These are phyloP conservation scores for Shargacucullia verbasci DNA, from an alignment of 2,888 invertebrate species.

Conservation along the genomic window DNA sequence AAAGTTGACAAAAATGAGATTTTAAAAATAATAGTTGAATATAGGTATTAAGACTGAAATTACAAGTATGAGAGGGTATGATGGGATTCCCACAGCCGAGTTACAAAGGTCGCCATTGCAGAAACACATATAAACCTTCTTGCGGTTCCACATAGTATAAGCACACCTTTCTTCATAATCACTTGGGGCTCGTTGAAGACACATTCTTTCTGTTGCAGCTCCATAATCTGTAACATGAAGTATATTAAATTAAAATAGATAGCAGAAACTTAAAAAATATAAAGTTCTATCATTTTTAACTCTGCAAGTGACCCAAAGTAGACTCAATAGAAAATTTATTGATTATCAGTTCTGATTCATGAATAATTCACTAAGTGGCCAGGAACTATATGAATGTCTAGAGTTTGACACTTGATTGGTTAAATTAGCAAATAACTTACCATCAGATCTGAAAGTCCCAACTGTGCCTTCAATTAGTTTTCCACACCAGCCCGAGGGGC, in stretches of 20 bases:
- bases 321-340: no score
- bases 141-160: constrained; percentile 94
- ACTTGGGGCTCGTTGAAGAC: constrained; percentile 95
- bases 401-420: no score
- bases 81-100: constrained; percentile 62
- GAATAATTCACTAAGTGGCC: no score
- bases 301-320: no score
- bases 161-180: constrained; percentile 97
- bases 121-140: constrained; percentile 96
- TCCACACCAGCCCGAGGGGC: constrained; percentile 97
- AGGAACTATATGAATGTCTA: no score
- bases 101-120: constrained; percentile 97
- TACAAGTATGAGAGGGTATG: constrained; percentile 59
- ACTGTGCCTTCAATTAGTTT: constrained; percentile 95
- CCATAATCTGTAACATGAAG: constrained; percentile 92
- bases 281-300: no score
- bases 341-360: no score
- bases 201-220: constrained; percentile 95
- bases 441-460: constrained; percentile 93
- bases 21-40: constrained; percentile 56
- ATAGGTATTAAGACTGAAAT: constrained; percentile 60
- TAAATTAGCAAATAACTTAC: constrained; percentile 76
- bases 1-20: background rate
- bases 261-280: no score
- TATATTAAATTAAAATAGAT: background rate